phyloP scores from a whole-genome alignment of 2,888 invertebrate species.

The Synergus laeviventris region DNA sequence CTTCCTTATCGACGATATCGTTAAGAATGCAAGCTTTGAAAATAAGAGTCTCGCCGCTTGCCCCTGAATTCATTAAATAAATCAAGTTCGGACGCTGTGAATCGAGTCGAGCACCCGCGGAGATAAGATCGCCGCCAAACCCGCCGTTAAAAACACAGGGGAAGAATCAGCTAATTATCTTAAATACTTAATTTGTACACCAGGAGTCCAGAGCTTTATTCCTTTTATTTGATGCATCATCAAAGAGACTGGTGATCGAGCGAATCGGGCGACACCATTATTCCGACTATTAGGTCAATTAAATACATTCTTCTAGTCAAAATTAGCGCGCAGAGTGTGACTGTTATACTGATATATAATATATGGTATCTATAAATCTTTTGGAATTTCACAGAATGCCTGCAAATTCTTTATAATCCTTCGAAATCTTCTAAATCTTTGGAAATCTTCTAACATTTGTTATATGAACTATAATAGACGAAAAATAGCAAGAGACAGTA shows the following conservation, averaged over 20 bases:
- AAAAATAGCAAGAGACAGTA: too few species aligned
- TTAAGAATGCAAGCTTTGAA: conserved; percentile 35
- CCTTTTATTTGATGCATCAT: neutral
- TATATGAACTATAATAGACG: too few species aligned
- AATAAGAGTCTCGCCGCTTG: conserved; percentile 23
- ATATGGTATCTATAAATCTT: too few species aligned
- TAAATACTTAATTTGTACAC: conserved; percentile 46
- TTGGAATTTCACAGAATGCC: too few species aligned
- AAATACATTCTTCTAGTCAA: too few species aligned
- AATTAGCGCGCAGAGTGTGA: too few species aligned
- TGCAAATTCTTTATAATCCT: too few species aligned
- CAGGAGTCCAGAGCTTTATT: conserved; percentile 15
- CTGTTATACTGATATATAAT: too few species aligned
- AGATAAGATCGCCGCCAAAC: conserved; percentile 40
- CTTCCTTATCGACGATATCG: conserved; percentile 39
- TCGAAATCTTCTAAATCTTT: too few species aligned
- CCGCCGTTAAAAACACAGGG: conserved; percentile 34
- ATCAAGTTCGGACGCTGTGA: conserved; percentile 34
- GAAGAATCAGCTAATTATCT: conserved; percentile 42
- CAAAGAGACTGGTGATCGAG: neutral
- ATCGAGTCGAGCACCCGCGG: conserved; percentile 33
- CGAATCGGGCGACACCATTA: neutral
- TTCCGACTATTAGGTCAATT: neutral
- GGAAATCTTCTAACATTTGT: too few species aligned
- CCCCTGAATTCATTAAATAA: conserved; percentile 40